Evolutionary conservation across 2,797 vertebrate genomes (phyloP), one percentile per base, ranked within the genome.

Genomic region (Danio tinwini): DNA sequence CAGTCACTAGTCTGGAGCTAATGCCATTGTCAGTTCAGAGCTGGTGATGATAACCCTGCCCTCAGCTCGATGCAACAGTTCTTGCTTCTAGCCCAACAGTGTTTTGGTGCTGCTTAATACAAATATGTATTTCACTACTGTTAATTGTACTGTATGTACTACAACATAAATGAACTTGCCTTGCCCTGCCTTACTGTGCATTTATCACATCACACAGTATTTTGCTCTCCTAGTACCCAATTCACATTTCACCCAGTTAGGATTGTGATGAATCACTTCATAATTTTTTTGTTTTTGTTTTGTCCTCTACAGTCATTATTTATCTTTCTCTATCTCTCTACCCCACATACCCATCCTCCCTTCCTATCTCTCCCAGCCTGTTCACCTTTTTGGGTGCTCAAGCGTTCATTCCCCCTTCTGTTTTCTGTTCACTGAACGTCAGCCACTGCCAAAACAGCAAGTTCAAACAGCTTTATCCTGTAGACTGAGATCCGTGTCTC

Each of bases 381-480:
- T 40, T 62, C 74, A 61, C n/a, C 29, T 55, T 56, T 61, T 52
- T 17, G 67, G 4, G 39, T 39, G 47, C 49, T 62, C 40, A 52
- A 9, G 8, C 16, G 9, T 73, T 79, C 59, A 71, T 63, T 63
- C 19, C 58, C 56, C 29, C 39, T 52, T 73, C 59, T 80, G 77
- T 56, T 63, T 78, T 50, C 47, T 45, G 10, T 21, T 44, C 49
- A 64, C 40, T 69, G 75, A 67, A 64, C 42, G 64, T 56, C 63
- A 81, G 44, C 61, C n/a, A 45, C 19, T 68, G 67, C 64, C 79
- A 75, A 74, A 56, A 56, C 58, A 64, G 40, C 78, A 81, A 17
- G 70, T 64, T 77, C 45, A 64, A 70, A 58, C 50, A 64, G 58
- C 45, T 64, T 74, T 70, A 78, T 68, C 75, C 53, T 1, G 45